Evolutionary conservation across 2,113 vertebrate species (phyloP).

Genomic region (Pongo pygmaeus): DNA sequence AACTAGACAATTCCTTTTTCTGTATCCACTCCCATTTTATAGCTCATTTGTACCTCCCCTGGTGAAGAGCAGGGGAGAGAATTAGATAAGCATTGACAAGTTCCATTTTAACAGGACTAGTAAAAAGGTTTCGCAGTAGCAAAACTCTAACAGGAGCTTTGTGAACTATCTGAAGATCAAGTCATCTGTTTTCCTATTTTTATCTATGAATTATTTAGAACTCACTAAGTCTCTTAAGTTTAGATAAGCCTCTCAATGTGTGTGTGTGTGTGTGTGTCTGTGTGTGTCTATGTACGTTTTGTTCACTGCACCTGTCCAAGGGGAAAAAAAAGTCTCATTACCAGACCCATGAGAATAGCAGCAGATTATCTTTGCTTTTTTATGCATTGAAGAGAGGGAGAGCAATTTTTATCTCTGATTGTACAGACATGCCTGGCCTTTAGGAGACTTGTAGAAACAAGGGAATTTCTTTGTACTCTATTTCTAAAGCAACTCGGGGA

Average conservation of each 20-base stretch:
- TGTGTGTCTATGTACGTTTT: background rate
- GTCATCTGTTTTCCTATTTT: background rate
- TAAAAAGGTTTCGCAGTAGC: background rate
- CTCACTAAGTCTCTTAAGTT: background rate
- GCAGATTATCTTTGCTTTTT: background rate
- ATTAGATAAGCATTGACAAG: background rate
- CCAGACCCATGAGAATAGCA: background rate
- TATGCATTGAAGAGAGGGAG: background rate
- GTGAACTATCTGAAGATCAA: background rate
- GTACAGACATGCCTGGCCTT: background rate
- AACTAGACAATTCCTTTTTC: background rate
- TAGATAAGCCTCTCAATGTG: background rate
- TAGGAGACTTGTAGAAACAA: background rate
- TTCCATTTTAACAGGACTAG: background rate
- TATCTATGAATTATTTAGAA: conserved; percentile 20
- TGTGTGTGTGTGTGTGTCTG: background rate
- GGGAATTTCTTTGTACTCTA: background rate
- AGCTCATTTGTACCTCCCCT: background rate
- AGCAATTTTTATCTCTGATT: background rate
- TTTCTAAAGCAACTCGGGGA: background rate
- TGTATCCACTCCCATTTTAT: background rate
- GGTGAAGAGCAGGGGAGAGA: background rate
- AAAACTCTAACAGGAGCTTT: background rate
- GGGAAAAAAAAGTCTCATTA: background rate
- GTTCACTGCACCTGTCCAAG: background rate